These are phyloP conservation scores for Eulithis prunata DNA, from an alignment of 2,888 invertebrate species.

Conservation along the genomic window DNA sequence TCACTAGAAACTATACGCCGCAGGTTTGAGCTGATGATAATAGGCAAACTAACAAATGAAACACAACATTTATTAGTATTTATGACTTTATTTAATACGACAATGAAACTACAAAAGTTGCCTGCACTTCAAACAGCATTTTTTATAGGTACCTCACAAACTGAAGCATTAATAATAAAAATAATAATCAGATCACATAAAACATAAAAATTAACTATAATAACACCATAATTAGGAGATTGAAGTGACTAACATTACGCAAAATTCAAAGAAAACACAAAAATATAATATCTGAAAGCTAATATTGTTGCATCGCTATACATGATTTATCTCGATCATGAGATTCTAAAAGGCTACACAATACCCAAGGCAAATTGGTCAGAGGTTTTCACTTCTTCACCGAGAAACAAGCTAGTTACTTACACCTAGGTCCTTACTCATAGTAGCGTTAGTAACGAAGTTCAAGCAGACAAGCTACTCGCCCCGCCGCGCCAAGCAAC, in stretches of 20 bases:
- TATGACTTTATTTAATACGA: conserved; percentile 84
- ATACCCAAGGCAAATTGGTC: conserved; percentile 85
- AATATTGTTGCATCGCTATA: conserved; percentile 74
- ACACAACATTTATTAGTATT: conserved; percentile 71
- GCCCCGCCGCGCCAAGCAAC: conserved; percentile 60
- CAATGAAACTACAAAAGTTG: conserved; percentile 85
- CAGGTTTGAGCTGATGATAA: too few relatives aligned
- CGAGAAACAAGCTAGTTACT: conserved; percentile 79
- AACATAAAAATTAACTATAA: conserved; percentile 73
- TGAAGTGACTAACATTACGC: conserved; percentile 81
- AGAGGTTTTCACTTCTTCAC: conserved; percentile 77
- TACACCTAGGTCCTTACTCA: conserved; percentile 73
- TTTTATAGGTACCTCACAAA: conserved; percentile 73
- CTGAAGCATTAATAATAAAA: conserved; percentile 73
- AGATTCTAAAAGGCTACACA: conserved; percentile 81
- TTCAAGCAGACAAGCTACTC: conserved; percentile 73
- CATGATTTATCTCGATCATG: conserved; percentile 79
- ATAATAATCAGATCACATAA: conserved; percentile 63
- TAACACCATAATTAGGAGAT: conserved; percentile 71
- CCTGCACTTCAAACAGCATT: conserved; percentile 82
- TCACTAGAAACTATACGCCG: too few relatives aligned
- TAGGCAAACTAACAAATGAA: conserved; percentile 31
- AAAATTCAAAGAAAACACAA: conserved; percentile 67
- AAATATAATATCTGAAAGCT: conserved; percentile 71
- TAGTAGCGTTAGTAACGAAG: conserved; percentile 68